Evolutionary conservation across 2,797 vertebrate species (phyloP).

Genomic region (Eulemur rubriventer): DNA sequence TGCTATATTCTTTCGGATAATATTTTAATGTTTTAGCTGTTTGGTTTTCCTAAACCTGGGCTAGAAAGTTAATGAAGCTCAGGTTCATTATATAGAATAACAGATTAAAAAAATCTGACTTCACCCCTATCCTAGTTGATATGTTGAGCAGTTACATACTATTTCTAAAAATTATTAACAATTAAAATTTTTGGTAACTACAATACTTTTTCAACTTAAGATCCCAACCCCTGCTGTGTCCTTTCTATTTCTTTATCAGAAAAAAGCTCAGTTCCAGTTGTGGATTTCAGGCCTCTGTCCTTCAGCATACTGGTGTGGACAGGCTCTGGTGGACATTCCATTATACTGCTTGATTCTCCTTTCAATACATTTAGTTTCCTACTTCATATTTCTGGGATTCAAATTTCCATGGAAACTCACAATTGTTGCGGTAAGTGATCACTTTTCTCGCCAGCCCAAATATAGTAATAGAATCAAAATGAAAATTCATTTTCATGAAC

Average conservation of each 20-base stretch:
- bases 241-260: constrained; percentile 79
- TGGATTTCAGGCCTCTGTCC: constrained; percentile 90
- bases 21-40: not conserved
- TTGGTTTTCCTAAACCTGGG: not conserved
- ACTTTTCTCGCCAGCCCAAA: not conserved
- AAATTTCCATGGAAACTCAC: not conserved
- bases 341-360: constrained; percentile 85
- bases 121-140: not conserved
- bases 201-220: not conserved
- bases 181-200: not conserved
- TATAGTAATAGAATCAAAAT: not conserved
- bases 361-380: not conserved
- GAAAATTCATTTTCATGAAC: not conserved
- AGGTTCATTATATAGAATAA: not conserved
- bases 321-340: constrained; percentile 91
- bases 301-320: constrained; percentile 94
- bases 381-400: not conserved
- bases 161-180: not conserved
- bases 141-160: not conserved
- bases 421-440: not conserved
- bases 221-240: not conserved
- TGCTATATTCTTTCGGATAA: not conserved
- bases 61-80: not conserved
- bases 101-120: not conserved
- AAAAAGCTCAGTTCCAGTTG: constrained; percentile 89